Conservation (phyloP, 2,113 vertebrate species). For the Sorex fumeus region DNA sequence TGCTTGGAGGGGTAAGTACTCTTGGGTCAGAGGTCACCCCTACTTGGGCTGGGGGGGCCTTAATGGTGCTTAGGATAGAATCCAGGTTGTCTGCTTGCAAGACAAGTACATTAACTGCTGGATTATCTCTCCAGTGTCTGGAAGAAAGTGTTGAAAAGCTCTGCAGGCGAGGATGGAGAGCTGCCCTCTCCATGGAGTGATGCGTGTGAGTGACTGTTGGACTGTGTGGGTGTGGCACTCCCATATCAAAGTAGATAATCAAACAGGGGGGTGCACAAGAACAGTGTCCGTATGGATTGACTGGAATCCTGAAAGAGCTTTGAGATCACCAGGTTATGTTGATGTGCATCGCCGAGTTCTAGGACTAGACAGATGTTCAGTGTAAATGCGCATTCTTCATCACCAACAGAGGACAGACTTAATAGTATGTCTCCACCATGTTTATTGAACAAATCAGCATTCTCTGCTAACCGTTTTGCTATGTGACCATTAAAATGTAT, state of each 20-base stretch:
- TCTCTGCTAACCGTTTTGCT: not conserved
- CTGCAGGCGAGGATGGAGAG: not conserved
- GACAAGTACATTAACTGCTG: too few species aligned
- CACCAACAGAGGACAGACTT: not conserved
- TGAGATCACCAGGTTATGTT: not conserved
- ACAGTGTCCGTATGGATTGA: not conserved
- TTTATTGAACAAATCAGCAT: constrained; percentile 20
- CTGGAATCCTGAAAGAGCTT: constrained; percentile 17
- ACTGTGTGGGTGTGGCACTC: not conserved
- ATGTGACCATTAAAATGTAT: not conserved
- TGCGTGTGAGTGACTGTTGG: not conserved
- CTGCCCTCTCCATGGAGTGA: not conserved
- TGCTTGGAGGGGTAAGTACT: too few species aligned
- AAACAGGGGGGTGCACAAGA: not conserved
- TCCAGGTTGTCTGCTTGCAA: too few species aligned
- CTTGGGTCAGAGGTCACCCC: too few species aligned
- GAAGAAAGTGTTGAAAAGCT: too few species aligned
- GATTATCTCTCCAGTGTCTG: too few species aligned
- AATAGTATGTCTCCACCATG: not conserved
- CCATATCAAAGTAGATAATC: too few species aligned
- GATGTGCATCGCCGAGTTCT: not conserved
- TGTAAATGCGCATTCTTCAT: not conserved
- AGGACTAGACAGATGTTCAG: not conserved
- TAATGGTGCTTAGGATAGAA: not conserved
- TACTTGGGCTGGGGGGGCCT: too few species aligned